Evolutionary conservation across 2,888 invertebrate genomes (phyloP).

Genomic region (Phoenoteleia sp.): DNA sequence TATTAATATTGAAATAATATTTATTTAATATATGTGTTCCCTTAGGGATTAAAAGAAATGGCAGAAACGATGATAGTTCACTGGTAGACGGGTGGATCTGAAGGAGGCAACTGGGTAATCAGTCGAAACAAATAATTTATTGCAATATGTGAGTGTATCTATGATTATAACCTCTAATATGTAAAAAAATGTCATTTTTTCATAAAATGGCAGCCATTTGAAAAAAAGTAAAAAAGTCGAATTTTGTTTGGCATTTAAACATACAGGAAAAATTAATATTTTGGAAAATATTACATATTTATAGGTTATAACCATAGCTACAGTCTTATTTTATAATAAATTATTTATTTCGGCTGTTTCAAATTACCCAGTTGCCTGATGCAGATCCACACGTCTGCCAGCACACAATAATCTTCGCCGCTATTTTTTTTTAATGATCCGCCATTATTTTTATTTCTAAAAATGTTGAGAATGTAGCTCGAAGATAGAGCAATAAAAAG

Average conservation of each 20-base stretch:
- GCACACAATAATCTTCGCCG: no score
- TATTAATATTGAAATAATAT: no score
- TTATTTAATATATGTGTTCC: no score
- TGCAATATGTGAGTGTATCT: slow-evolving; percentile 9
- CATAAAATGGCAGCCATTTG: slow-evolving; percentile 14
- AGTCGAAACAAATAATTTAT: slow-evolving; percentile 4
- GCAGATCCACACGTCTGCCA: no score
- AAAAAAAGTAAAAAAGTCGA: neutral
- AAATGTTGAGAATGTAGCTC: no score
- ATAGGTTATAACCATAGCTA: no score
- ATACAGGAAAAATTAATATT: neutral
- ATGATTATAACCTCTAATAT: neutral
- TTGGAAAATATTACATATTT: neutral
- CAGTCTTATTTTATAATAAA: no score
- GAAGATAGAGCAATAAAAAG: no score
- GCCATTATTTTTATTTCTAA: no score
- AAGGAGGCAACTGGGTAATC: neutral
- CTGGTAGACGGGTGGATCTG: neutral
- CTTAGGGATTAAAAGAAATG: slow-evolving; percentile 17
- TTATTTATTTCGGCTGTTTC: no score
- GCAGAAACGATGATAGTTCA: neutral
- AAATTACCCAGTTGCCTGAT: no score
- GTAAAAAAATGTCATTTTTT: neutral
- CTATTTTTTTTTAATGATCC: no score
- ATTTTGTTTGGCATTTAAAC: neutral